Percentiles rank a stretch among this genome's conserved stretches.
Conservation (phyloP, 1,140 invertebrate genomes). For the Lutraria rhynchaena region DNA sequence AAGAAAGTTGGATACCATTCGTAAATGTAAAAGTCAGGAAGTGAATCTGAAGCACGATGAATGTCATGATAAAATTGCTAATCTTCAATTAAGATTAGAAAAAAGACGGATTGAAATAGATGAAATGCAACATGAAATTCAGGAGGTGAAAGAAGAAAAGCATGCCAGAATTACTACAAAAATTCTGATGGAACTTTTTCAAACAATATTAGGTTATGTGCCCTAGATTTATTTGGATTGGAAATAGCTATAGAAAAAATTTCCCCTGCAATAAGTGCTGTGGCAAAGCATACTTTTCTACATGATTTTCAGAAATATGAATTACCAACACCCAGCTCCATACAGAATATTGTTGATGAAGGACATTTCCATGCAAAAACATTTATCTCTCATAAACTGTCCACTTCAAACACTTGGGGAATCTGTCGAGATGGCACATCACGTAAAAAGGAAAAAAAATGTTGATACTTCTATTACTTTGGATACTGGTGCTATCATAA, state of each 20-base stretch:
- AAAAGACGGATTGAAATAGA: too few relatives aligned
- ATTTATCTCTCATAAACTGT: conserved; percentile 37
- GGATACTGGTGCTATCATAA: conserved; percentile 25
- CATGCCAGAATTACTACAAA: conserved; percentile 1
- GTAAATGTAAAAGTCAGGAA: too few relatives aligned
- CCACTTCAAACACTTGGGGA: conserved; percentile 27
- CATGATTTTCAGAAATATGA: conserved; percentile 18
- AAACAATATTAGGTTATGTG: conserved; percentile 49
- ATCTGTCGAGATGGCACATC: conserved; percentile 53
- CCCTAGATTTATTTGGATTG: conserved; percentile 46
- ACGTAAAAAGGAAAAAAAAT: conserved; percentile 39
- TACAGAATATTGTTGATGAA: conserved; percentile 57
- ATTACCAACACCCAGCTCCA: conserved; percentile 4
- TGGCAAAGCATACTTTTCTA: conserved; percentile 21
- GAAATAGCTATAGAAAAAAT: conserved; percentile 60
- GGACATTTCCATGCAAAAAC: conserved; percentile 58
- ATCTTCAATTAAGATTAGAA: too few relatives aligned
- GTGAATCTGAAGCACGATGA: too few relatives aligned
- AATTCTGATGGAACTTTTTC: conserved; percentile 34
- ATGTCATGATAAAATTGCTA: too few relatives aligned
- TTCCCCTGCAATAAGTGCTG: conserved; percentile 42
- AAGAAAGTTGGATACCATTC: too few relatives aligned
- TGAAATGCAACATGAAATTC: too few relatives aligned
- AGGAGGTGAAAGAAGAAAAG: too few relatives aligned
- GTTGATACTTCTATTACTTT: conserved; percentile 55